Conservation (phyloP, 2,113 vertebrate genomes). For the Heptranchias perlo region DNA sequence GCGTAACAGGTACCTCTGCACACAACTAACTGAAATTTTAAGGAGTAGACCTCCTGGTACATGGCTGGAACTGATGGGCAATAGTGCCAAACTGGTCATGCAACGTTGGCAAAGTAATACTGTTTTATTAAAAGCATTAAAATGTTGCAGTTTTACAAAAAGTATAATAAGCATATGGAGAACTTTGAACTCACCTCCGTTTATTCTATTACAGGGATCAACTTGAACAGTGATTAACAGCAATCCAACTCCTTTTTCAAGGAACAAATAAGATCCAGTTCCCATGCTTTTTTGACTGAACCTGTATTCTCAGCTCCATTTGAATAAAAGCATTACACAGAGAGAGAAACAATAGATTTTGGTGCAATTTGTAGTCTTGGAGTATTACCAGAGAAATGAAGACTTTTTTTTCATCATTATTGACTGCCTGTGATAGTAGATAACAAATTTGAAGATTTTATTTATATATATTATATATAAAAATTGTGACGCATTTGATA, state of each 20-base stretch:
- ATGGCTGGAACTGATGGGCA: background rate
- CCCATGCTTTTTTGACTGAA: constrained; percentile 28
- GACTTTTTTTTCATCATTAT: background rate
- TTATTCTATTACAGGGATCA: constrained; percentile 8
- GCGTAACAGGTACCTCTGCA: background rate
- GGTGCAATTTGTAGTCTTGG: background rate
- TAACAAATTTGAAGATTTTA: background rate
- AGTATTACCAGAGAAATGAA: background rate
- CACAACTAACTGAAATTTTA: background rate
- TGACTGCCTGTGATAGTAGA: background rate
- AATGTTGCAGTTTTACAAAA: background rate
- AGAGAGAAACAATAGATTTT: constrained; percentile 25
- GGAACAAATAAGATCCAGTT: constrained; percentile 33
- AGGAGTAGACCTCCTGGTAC: too few relatives aligned
- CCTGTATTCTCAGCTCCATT: constrained; percentile 27
- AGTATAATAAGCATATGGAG: background rate
- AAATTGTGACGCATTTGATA: background rate
- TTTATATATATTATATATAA: too few relatives aligned
- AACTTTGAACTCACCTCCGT: background rate
- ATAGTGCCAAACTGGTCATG: background rate
- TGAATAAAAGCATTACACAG: constrained; percentile 35
- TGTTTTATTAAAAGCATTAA: background rate
- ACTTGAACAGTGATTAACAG: background rate
- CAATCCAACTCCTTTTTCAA: constrained; percentile 19
- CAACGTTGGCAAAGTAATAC: background rate